Percentiles rank a stretch among this genome's conserved stretches.
These are phyloP conservation scores for Microcebus lehilahytsara DNA, from an alignment of 2,113 vertebrate genomes.

Conservation along the genomic window DNA sequence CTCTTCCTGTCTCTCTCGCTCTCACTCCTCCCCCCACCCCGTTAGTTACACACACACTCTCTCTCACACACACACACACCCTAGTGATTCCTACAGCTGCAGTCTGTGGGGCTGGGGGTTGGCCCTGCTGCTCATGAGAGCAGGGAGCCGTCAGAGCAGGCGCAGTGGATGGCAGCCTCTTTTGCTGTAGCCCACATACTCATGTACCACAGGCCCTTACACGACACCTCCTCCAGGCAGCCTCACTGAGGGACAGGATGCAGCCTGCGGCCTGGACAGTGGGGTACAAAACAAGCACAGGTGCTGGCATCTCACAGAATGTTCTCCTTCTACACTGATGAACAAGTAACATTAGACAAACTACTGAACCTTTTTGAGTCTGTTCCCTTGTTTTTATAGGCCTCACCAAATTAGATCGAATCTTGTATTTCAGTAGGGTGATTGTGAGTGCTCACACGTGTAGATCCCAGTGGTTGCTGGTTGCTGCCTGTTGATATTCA, in stretches of 20 bases:
- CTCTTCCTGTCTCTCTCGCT: too few species aligned
- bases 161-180: rapidly evolving
- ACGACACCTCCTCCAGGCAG: neutral
- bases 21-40: too few species aligned
- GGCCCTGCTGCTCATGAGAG: neutral
- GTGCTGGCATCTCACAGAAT: rapidly evolving
- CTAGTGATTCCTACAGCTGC: neutral
- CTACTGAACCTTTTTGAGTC: neutral
- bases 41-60: neutral
- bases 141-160: rapidly evolving
- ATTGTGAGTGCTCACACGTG: neutral
- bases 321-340: neutral
- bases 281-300: neutral
- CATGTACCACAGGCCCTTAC: rapidly evolving
- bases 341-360: rapidly evolving
- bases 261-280: too few species aligned
- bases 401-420: neutral
- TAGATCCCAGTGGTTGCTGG: too few species aligned
- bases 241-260: rapidly evolving
- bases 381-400: neutral
- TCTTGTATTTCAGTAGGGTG: neutral
- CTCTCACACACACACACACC: too few species aligned
- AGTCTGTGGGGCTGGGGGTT: neutral
- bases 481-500: neutral
- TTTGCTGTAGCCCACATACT: rapidly evolving